Percentiles rank a stretch among this genome's conserved stretches.
phyloP scores from a whole-genome alignment of 2,888 invertebrate species.

The Diplazon laetatorius region DNA sequence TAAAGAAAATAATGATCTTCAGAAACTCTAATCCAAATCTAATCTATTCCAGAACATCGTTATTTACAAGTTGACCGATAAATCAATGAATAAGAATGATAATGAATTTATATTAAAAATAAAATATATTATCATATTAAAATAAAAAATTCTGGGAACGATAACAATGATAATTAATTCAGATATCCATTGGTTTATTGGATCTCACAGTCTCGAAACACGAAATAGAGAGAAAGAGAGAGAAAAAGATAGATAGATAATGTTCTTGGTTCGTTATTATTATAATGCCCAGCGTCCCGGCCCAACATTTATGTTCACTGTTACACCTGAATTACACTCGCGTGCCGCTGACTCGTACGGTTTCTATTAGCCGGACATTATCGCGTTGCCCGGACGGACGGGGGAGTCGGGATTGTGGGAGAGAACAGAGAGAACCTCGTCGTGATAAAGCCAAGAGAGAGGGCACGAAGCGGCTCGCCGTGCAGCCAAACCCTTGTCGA shows the following conservation, averaged over 20 bases:
- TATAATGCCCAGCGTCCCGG: constrained; percentile 17
- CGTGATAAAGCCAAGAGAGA: constrained; percentile 18
- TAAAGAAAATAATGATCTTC: no score
- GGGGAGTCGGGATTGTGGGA: constrained; percentile 1
- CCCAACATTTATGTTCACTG: constrained; percentile 60
- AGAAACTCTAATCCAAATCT: no score
- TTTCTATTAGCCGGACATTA: constrained; percentile 66
- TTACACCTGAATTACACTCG: constrained; percentile 64
- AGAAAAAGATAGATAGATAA: no score
- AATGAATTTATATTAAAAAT: no score
- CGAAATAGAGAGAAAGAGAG: no score
- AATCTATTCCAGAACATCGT: no score
- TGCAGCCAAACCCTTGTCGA: constrained; percentile 59
- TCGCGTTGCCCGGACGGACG: constrained; percentile 46
- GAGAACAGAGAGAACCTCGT: constrained; percentile 10
- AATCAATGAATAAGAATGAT: no score
- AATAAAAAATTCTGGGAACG: background rate
- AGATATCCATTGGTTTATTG: constrained; percentile 52
- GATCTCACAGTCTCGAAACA: constrained; percentile 33
- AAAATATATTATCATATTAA: no score
- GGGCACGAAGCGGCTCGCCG: constrained; percentile 22
- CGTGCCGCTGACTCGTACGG: constrained; percentile 65
- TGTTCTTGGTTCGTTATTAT: constrained; percentile 56
- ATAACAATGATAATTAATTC: constrained; percentile 54
- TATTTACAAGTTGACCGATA: no score